phyloP scores from a whole-genome alignment of 1,140 invertebrate species.

The Lepidurus arcticus region DNA sequence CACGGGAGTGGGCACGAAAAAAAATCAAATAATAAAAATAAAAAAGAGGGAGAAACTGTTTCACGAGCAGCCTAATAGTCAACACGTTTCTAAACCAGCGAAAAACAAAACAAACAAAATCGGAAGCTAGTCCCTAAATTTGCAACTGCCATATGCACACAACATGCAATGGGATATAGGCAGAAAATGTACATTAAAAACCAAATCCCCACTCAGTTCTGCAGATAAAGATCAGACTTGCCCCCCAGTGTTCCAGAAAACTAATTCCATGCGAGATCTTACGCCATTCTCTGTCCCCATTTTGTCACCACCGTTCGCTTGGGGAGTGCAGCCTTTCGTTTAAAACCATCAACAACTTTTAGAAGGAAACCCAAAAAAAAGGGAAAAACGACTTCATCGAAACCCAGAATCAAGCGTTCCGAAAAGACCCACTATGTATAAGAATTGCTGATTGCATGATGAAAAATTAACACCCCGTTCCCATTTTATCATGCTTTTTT shows the following conservation, averaged over 20 bases:
- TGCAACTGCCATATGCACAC: slow-evolving; percentile 13
- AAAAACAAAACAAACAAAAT: neutral
- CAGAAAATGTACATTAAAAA: neutral
- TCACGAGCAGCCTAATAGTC: neutral
- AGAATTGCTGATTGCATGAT: neutral
- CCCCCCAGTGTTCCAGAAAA: too few relatives aligned
- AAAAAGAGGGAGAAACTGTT: neutral
- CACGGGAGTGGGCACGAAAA: neutral
- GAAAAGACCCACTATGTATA: neutral
- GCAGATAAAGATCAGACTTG: too few relatives aligned
- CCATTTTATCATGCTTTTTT: neutral
- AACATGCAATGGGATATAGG: slow-evolving; percentile 9
- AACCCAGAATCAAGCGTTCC: neutral
- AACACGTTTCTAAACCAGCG: slow-evolving; percentile 1
- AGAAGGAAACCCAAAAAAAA: neutral
- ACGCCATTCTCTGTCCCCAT: neutral
- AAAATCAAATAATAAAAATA: neutral
- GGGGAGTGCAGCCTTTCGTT: neutral
- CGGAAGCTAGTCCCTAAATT: neutral
- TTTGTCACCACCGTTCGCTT: neutral
- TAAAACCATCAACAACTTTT: neutral
- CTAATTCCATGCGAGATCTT: neutral
- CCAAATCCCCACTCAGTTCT: neutral
- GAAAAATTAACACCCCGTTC: neutral
- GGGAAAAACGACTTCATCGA: neutral